These are phyloP conservation scores for Paracanthobrama guichenoti DNA, from an alignment of 2,113 vertebrate species.

Conservation along the genomic window DNA sequence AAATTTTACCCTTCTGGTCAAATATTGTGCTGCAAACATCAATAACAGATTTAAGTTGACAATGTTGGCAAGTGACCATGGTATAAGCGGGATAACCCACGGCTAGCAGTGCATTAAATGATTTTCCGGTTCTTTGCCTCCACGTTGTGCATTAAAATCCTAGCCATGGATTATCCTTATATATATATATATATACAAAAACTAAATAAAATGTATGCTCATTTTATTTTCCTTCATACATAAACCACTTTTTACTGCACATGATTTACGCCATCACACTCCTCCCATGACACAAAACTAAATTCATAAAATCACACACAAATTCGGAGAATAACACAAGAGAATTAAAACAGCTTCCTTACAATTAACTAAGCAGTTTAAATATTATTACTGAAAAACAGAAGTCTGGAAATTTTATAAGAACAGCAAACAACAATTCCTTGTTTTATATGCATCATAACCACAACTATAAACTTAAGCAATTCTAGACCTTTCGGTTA, in stretches of 20 bases:
- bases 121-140: no score
- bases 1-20: no score
- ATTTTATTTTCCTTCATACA: background rate
- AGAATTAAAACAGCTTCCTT: background rate
- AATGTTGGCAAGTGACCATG: no score
- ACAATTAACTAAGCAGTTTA: background rate
- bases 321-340: background rate
- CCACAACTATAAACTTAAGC: constrained; percentile 3
- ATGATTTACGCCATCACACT: background rate
- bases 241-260: background rate
- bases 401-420: background rate
- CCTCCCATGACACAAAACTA: background rate
- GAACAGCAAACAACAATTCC: background rate
- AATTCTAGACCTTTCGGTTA: background rate
- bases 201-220: background rate
- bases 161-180: no score
- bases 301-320: background rate
- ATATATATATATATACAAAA: background rate
- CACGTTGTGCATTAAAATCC: no score
- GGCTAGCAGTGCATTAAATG: no score
- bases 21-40: no score
- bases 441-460: background rate
- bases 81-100: no score
- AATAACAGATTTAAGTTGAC: no score
- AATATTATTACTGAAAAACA: background rate